These are phyloP conservation scores for Coracopsis vasa DNA, from an alignment of 2,113 vertebrate species.

Conservation along the genomic window DNA sequence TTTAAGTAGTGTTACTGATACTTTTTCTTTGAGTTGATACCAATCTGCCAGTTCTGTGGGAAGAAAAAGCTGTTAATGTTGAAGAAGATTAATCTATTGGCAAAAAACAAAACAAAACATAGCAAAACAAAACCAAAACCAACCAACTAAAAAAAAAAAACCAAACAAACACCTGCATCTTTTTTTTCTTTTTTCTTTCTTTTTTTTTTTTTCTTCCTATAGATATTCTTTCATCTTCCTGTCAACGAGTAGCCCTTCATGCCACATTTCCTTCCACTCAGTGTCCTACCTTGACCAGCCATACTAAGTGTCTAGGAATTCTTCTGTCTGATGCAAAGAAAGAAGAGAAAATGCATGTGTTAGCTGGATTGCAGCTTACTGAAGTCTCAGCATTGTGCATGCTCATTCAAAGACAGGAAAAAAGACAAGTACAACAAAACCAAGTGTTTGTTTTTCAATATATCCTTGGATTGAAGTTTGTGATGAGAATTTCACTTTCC, in stretches of 20 bases:
- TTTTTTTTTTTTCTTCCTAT: background rate
- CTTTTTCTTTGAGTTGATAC: background rate
- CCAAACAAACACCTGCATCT: no score
- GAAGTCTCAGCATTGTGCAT: background rate
- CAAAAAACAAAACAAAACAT: background rate
- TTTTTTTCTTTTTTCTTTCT: background rate
- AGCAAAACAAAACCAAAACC: no score
- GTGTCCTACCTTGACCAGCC: accelerated
- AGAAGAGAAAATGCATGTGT: background rate
- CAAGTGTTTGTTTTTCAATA: background rate
- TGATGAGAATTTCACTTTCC: background rate
- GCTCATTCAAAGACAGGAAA: background rate
- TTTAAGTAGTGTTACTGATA: background rate
- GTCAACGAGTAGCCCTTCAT: background rate
- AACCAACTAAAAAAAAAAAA: background rate
- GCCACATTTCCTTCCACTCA: background rate
- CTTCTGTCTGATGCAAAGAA: background rate
- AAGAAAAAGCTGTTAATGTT: background rate
- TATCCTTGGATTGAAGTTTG: background rate
- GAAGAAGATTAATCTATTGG: background rate
- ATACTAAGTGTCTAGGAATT: background rate
- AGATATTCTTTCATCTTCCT: background rate
- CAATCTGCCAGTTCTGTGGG: background rate
- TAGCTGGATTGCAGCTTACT: background rate
- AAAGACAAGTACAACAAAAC: background rate